Conservation (phyloP, 2,113 vertebrate genomes). For the Tupaia chinensis region DNA sequence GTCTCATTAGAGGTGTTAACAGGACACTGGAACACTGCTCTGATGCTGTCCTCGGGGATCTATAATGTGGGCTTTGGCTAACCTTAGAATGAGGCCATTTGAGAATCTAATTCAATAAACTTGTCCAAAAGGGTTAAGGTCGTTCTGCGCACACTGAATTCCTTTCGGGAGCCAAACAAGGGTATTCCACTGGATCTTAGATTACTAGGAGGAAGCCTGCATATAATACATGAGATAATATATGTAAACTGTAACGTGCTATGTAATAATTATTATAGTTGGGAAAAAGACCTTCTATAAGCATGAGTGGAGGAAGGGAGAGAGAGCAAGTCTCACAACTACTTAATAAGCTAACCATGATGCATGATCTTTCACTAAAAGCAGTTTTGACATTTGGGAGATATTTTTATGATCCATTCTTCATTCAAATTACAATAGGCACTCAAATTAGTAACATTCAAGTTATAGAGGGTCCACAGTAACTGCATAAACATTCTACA, state of each 20-base stretch:
- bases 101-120: not conserved
- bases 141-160: not conserved
- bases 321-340: not conserved
- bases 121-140: not conserved
- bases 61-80: not conserved
- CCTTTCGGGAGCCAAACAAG: not conserved
- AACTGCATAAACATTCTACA: not conserved
- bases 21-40: not conserved
- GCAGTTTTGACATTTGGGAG: not conserved
- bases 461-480: not conserved
- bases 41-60: not conserved
- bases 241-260: not conserved
- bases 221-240: conserved; percentile 35
- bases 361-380: not conserved
- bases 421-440: conserved; percentile 39
- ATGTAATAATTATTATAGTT: not conserved
- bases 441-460: not conserved
- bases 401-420: not conserved
- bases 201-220: not conserved
- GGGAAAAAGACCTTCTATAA: conserved; percentile 12
- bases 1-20: not conserved
- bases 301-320: not conserved
- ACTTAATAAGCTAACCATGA: not conserved
- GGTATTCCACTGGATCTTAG: not conserved
- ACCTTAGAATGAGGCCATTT: not conserved